Evolutionary conservation across 1,140 invertebrate genomes (phyloP), one percentile per base, ranked within the genome.

Genomic region (Calosoma granatense): DNA sequence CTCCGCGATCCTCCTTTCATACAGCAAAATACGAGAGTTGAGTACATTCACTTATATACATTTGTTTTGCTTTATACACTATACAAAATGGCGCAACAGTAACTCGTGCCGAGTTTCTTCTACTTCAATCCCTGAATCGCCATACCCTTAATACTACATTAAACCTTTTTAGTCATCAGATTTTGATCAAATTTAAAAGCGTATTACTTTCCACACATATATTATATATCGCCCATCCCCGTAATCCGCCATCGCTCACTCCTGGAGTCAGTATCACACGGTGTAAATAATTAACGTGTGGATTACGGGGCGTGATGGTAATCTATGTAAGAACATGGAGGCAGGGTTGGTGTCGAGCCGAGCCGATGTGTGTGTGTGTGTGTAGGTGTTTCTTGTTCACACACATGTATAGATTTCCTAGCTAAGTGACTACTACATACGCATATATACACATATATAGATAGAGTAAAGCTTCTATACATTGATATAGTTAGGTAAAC

Each of bases 401-500:
- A 36, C 26, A 36, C 26, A 36, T n/a, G n/a, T n/a, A 36, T n/a
- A 36, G 26, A 36, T 6, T 6, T 6, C 26, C n/a, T n/a, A n/a
- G n/a, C 26, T 36, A 36, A 36, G 26, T 36, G 26, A n/a, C 26
- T 36, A n/a, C 26, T 36, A n/a, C 6, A 9, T 36, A 6, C 26
- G 26, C 6, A 6, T 6, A 36, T 9, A 36, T 36, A 36, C 26
- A 36, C 26, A 36, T 6, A 6, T 36, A 6, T 6, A 9, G n/a
- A 6, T 36, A n/a, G n/a, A n/a, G n/a, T n/a, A n/a, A 30, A 30
- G 14, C 6, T 17, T 47, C 41, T 47, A 47, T 47, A 9, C 41
- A 17, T 17, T 47, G 41, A 47, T 47, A 47, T 47, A 61, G 60
- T 62, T 62, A 56, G 57, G 57, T 64, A 64, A 64, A 64, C 61